Conservation (phyloP, 2,888 invertebrate species). For the Thereva unica region DNA sequence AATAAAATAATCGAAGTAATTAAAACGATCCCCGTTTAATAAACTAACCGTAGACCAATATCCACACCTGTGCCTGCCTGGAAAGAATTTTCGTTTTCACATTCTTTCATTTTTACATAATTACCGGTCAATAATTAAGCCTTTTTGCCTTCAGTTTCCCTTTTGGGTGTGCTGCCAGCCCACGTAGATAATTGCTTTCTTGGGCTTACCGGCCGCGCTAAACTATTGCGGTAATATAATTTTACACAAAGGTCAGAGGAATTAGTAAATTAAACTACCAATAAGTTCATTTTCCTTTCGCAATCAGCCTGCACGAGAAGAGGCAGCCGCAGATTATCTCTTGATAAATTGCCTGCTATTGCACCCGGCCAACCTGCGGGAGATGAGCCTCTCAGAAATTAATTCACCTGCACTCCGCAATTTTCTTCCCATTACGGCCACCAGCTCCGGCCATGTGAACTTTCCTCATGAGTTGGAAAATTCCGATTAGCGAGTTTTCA, state of each 20-base stretch:
- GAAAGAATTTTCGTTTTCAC: too few relatives aligned
- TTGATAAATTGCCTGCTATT: constrained; percentile 28
- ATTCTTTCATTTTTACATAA: too few relatives aligned
- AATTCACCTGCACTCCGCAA: constrained; percentile 34
- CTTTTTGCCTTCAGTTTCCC: too few relatives aligned
- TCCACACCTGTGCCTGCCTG: too few relatives aligned
- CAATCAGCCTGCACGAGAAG: constrained; percentile 19
- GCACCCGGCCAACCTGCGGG: constrained; percentile 22
- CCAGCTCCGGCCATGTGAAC: constrained; percentile 15
- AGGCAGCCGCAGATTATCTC: constrained; percentile 22
- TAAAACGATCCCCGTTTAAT: too few relatives aligned
- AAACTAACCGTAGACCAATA: too few relatives aligned
- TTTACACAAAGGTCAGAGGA: constrained; percentile 30
- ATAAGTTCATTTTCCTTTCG: constrained; percentile 28
- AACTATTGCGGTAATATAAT: constrained; percentile 28
- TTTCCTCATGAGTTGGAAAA: constrained; percentile 29
- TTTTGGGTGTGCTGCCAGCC: too few relatives aligned
- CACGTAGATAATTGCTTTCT: too few relatives aligned
- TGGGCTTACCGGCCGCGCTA: constrained; percentile 23
- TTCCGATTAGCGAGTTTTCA: constrained; percentile 21
- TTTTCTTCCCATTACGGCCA: constrained; percentile 32
- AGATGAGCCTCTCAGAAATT: constrained; percentile 32
- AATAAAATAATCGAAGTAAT: too few relatives aligned
- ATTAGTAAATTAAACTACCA: constrained; percentile 19
- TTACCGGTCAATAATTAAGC: too few relatives aligned